Conservation (phyloP, 1,140 invertebrate species). For the Pseudomyrmex gracilis region DNA sequence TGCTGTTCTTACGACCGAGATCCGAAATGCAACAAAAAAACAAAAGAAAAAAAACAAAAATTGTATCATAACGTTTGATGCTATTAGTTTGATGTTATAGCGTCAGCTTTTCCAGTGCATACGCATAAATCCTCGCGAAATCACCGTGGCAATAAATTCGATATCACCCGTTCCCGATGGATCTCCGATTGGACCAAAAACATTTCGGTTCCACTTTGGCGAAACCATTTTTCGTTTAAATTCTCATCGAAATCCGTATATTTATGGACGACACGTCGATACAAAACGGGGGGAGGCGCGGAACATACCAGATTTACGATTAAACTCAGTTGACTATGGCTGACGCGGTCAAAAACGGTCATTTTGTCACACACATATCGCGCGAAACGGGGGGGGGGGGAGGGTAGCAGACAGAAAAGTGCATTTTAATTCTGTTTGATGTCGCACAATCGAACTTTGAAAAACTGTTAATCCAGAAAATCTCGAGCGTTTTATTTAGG, state of each 20-base stretch:
- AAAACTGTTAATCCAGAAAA: slow-evolving; percentile 34
- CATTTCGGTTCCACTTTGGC: slow-evolving; percentile 25
- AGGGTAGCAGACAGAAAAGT: neutral
- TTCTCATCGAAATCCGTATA: slow-evolving; percentile 48
- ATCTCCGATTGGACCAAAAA: slow-evolving; percentile 50
- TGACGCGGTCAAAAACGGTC: slow-evolving; percentile 24
- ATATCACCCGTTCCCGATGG: slow-evolving; percentile 46
- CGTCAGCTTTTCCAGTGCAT: slow-evolving; percentile 23
- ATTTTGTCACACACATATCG: slow-evolving; percentile 30
- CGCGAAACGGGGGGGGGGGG: neutral
- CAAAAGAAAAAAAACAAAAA: too few species aligned
- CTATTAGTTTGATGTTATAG: slow-evolving; percentile 25
- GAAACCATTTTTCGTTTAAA: slow-evolving; percentile 61
- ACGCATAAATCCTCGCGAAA: slow-evolving; percentile 26
- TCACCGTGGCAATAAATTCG: slow-evolving; percentile 29
- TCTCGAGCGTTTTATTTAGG: slow-evolving; percentile 28
- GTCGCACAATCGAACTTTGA: slow-evolving; percentile 30
- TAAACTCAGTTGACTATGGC: slow-evolving; percentile 7
- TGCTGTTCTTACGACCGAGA: neutral
- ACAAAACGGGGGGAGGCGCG: slow-evolving; percentile 12
- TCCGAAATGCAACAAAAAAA: neutral
- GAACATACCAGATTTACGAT: slow-evolving; percentile 64
- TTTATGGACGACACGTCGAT: slow-evolving; percentile 62
- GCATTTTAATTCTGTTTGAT: slow-evolving; percentile 40
- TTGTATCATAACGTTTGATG: slow-evolving; percentile 21